Evolutionary conservation across 2,113 vertebrate genomes (phyloP).

Genomic region (Aleadryas rufinucha): DNA sequence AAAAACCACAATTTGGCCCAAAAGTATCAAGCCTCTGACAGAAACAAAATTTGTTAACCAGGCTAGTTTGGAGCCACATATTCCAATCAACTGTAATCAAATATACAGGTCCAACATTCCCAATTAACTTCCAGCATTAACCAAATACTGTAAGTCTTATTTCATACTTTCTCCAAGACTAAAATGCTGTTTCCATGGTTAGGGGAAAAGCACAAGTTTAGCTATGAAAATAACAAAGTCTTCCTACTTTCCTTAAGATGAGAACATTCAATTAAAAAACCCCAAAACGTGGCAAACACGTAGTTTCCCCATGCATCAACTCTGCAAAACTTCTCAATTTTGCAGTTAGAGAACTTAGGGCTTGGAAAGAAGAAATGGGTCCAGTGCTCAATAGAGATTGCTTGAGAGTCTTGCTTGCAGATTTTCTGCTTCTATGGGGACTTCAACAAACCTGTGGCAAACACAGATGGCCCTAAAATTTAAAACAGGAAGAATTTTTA

Average conservation of each 20-base stretch:
- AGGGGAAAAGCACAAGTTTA: neutral
- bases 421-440: neutral
- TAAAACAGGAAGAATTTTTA: neutral
- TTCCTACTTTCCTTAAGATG: neutral
- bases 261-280: neutral
- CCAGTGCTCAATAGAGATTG: neutral
- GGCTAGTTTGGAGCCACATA: neutral
- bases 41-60: neutral
- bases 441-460: neutral
- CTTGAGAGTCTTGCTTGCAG: neutral
- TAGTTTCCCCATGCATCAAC: neutral
- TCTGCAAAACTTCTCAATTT: neutral
- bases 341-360: neutral
- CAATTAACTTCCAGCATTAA: neutral
- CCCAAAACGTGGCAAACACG: neutral
- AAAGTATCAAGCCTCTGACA: neutral
- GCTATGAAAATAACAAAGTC: neutral
- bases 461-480: neutral
- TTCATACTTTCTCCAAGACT: neutral
- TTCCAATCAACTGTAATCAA: neutral
- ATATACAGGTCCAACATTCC: neutral
- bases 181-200: neutral
- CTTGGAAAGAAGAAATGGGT: neutral
- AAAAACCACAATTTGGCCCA: neutral
- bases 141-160: neutral